phyloP scores from a whole-genome alignment of 1,140 invertebrate genomes.

The Geopemphigus sp. region DNA sequence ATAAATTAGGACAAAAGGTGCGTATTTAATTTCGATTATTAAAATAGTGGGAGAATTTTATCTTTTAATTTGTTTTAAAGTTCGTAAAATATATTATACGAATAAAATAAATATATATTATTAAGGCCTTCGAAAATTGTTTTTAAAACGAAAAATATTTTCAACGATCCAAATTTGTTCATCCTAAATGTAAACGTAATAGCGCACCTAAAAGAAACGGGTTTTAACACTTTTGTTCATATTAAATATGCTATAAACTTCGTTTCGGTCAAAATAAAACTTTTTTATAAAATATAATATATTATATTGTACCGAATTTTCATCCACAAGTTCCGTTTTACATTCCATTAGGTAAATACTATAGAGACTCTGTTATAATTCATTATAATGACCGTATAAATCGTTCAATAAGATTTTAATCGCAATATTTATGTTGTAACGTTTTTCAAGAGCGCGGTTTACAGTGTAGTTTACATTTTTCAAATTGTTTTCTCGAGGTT shows the following conservation, averaged over 20 bases:
- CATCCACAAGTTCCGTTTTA: background rate
- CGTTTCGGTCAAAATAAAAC: background rate
- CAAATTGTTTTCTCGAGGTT: too few species aligned
- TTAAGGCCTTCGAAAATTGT: background rate
- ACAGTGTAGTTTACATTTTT: too few species aligned
- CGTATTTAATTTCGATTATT: background rate
- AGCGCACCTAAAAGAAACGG: slow-evolving; percentile 5
- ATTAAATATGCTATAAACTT: slow-evolving; percentile 28
- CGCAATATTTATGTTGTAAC: too few species aligned
- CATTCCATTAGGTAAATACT: slow-evolving; percentile 1
- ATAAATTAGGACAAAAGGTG: too few species aligned
- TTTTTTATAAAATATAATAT: background rate
- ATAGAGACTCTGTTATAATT: background rate
- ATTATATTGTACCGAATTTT: background rate
- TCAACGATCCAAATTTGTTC: slow-evolving; percentile 8
- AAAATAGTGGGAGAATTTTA: background rate
- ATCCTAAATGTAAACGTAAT: slow-evolving; percentile 19
- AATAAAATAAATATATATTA: background rate
- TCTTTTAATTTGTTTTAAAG: background rate
- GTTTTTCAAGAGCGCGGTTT: too few species aligned
- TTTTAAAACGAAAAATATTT: slow-evolving; percentile 22
- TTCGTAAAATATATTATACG: background rate
- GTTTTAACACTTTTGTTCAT: slow-evolving; percentile 28
- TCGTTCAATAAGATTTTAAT: too few species aligned
- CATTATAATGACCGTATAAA: too few species aligned